Evolutionary conservation across 2,888 invertebrate genomes (phyloP), one percentile per base, ranked within the genome.

Genomic region (Gisinianus flammeolus): DNA sequence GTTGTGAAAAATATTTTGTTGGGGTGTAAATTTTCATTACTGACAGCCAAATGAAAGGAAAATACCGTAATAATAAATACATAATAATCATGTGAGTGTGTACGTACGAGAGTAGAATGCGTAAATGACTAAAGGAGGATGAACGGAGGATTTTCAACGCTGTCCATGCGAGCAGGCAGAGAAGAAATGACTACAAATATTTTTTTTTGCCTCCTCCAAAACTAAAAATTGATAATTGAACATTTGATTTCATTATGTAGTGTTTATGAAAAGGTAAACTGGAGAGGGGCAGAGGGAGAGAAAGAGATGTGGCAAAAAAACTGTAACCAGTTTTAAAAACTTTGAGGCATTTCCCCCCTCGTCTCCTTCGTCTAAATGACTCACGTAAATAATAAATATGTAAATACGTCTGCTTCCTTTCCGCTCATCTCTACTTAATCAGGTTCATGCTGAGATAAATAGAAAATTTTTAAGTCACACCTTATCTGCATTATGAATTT

Each of bases 31-130:
- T 74, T 74, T 74, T 74, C 74, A 74, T 66, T 66, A 74, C 64
- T 73, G 73, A 62, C 35, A 52, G 66, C 26, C 66, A 74, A 66
- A 74, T 74, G 66, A 54, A 74, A 74, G 73, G 66, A 74, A 66
- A 74, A 74, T 66, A 28, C 67, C 74, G 74, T 74, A 74, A 54
- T 74, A 58, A 72, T 72, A 74, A 74, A 74, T 74, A 74, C 73
- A 64, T 73, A 73, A 73, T 73, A 58, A 64, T 64, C n/a, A 35
- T 44, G 44, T 70, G 26, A 64, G 24, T 3, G 16, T 24, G n/a
- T 64, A 64, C 26, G 64, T 28, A 30, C 26, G 54, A 26, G 70
- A n/a, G 10, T 19, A 35, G 70, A 54, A 31, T 33, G 73, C 16
- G 58, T 56, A 62, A 35, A 64, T 74, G 66, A 62, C 10, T 26